Evolutionary conservation across 2,888 invertebrate genomes (phyloP).

Genomic region (Dorcus hopei): DNA sequence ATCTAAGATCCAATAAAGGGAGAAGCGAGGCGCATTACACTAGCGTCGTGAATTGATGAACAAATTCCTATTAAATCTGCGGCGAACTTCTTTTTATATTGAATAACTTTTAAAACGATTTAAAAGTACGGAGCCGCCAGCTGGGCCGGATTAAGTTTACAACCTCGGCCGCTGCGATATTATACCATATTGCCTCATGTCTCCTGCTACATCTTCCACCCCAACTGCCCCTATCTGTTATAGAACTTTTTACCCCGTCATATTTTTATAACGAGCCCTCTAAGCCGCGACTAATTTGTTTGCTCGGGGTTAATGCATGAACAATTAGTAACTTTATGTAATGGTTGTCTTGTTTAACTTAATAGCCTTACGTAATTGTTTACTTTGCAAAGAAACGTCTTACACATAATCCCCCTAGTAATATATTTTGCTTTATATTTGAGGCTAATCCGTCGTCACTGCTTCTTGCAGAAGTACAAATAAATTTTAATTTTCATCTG

Average conservation of each 20-base stretch:
- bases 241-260: slow-evolving; percentile 25
- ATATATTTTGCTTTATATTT: neutral
- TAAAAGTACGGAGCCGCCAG: slow-evolving; percentile 47
- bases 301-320: slow-evolving; percentile 17
- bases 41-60: slow-evolving; percentile 51
- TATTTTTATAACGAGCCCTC: slow-evolving; percentile 30
- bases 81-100: slow-evolving; percentile 50
- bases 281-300: slow-evolving; percentile 27
- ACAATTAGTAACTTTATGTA: slow-evolving; percentile 19
- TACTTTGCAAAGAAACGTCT: slow-evolving; percentile 1
- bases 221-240: slow-evolving; percentile 20
- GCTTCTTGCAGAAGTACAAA: too few relatives aligned
- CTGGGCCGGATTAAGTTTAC: slow-evolving; percentile 51
- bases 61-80: slow-evolving; percentile 54
- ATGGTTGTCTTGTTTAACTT: slow-evolving; percentile 14
- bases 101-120: slow-evolving; percentile 52
- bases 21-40: slow-evolving; percentile 21
- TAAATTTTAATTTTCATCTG: too few relatives aligned
- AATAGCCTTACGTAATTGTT: slow-evolving; percentile 17
- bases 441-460: too few relatives aligned
- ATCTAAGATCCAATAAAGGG: slow-evolving; percentile 26
- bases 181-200: slow-evolving; percentile 27
- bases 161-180: slow-evolving; percentile 38
- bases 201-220: slow-evolving; percentile 25
- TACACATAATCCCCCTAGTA: neutral